Conservation (phyloP, 2,888 invertebrate genomes). For the Amphiduros pacificus region DNA sequence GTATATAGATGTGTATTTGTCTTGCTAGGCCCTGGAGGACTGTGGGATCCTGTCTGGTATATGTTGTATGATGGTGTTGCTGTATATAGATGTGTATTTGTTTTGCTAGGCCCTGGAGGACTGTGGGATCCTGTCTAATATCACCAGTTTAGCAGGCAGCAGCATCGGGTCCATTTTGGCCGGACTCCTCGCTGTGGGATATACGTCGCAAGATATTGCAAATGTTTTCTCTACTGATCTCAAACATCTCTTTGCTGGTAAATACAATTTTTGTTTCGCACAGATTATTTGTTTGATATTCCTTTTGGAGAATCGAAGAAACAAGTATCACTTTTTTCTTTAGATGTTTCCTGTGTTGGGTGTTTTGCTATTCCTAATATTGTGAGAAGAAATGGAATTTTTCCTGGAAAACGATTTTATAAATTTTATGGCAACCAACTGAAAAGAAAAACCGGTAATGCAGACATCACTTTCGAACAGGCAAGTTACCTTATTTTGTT, state of each 20-base stretch:
- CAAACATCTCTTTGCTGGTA: constrained; percentile 33
- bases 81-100: too few relatives aligned
- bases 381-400: constrained; percentile 23
- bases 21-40: too few relatives aligned
- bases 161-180: constrained; percentile 33
- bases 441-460: constrained; percentile 24
- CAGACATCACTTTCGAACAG: constrained; percentile 32
- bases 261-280: background rate
- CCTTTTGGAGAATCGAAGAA: too few relatives aligned
- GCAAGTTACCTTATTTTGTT: too few relatives aligned
- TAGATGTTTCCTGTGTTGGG: too few relatives aligned
- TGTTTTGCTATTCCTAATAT: constrained; percentile 25
- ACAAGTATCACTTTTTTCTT: too few relatives aligned
- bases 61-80: too few relatives aligned
- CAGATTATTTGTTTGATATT: constrained; percentile 30
- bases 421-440: constrained; percentile 30
- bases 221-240: constrained; percentile 31
- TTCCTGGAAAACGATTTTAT: constrained; percentile 29
- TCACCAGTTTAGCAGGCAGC: constrained; percentile 27
- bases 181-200: constrained; percentile 30
- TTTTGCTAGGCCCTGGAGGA: constrained; percentile 35
- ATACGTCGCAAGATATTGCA: constrained; percentile 31
- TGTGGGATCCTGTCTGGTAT: too few relatives aligned
- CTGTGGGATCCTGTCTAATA: constrained; percentile 23
- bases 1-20: too few relatives aligned